These are phyloP conservation scores for Epizoanthus scotinus DNA, from an alignment of 92 coral and sea anemone species.

Conservation along the genomic window DNA sequence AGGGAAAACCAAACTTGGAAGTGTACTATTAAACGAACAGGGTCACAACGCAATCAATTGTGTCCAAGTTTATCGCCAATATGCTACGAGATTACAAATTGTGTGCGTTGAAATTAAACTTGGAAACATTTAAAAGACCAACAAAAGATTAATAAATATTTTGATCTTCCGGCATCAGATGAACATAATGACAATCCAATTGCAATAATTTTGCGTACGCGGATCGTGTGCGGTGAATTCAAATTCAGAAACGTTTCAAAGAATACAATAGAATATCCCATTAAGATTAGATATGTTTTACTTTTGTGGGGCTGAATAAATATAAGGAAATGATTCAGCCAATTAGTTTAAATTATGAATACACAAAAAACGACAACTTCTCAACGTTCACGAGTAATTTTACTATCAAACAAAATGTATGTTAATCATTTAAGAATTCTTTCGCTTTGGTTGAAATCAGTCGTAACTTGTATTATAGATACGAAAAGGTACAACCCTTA, in stretches of 20 bases:
- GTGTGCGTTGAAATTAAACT: neutral
- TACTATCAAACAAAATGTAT: neutral
- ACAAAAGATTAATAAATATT: too few relatives aligned
- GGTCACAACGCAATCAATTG: too few relatives aligned
- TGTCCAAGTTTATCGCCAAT: too few relatives aligned
- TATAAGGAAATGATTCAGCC: slow-evolving; percentile 11
- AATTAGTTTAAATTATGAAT: slow-evolving; percentile 17
- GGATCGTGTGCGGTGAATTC: neutral
- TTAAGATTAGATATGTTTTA: neutral
- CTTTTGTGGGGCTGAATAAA: slow-evolving; percentile 24
- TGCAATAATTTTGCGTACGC: too few relatives aligned
- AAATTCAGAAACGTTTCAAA: neutral
- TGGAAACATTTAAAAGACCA: neutral
- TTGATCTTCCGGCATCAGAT: neutral
- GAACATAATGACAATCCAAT: neutral
- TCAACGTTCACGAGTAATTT: neutral
- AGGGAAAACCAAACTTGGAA: too few relatives aligned
- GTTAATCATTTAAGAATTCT: neutral
- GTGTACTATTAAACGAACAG: neutral
- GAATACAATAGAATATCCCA: too few relatives aligned
- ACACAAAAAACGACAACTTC: neutral
- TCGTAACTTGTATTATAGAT: neutral
- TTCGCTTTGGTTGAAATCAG: neutral
- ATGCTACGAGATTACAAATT: neutral
- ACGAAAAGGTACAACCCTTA: neutral